A percentile compares a stretch with the other conserved stretches of the same genome.
phyloP scores from a whole-genome alignment of 2,888 invertebrate genomes.

The Epistrophe eligans region DNA sequence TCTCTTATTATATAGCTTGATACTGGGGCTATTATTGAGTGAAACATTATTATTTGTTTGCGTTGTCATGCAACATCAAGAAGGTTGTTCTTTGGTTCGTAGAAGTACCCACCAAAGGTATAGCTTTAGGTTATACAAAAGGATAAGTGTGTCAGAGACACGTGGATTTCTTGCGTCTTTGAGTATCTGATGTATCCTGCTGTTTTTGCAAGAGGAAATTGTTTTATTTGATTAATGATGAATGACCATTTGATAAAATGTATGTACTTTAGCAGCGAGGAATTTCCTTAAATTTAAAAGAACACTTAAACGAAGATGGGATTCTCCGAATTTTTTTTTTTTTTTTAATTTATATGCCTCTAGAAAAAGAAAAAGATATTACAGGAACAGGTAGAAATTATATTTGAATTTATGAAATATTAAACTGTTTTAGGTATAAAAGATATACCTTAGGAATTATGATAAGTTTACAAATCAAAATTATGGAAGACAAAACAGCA shows the following conservation, averaged over 20 bases:
- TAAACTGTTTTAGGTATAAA: no score
- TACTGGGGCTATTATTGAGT: slow-evolving; percentile 14
- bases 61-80: slow-evolving; percentile 63
- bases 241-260: slow-evolving; percentile 45
- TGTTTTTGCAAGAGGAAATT: slow-evolving; percentile 33
- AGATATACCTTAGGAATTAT: no score
- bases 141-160: slow-evolving; percentile 24
- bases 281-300: neutral
- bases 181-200: neutral
- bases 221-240: slow-evolving; percentile 68
- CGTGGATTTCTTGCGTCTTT: neutral
- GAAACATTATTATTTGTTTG: slow-evolving; percentile 59
- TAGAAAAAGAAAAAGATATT: no score
- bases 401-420: no score
- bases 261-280: neutral
- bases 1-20: no score
- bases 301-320: neutral
- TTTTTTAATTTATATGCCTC: no score
- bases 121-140: neutral
- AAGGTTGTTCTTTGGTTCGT: neutral
- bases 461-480: no score
- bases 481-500: no score
- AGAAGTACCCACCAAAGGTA: neutral
- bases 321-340: neutral
- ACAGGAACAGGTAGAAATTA: no score